Base-by-base conservation (phyloP, 2,113 vertebrate species). In the Emydocephalus ijimae region DNA sequence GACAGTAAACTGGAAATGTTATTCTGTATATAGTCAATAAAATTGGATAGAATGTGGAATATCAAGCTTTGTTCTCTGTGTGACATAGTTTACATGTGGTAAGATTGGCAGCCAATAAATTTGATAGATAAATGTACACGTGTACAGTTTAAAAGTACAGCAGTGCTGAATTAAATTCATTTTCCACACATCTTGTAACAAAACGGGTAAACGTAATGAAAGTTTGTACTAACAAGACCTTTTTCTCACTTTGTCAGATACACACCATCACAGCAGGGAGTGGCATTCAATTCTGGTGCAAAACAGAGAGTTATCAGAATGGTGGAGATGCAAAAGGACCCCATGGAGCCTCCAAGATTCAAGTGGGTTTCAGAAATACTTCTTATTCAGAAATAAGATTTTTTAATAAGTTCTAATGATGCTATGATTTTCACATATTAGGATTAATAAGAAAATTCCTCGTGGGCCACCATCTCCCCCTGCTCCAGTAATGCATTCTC, bases 261-360 rank as follows among this genome's bases (percentile, higher is more conserved):
- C 91, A 99, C 99, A 10, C 99, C 99, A 1, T 99, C 99, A 87
- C 99, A 99, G 94, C 99, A 99, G 96, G 99, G 99, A 2, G 99
- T 99, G 90, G 99, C 99, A 6, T 99, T 99, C 95, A 99, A 99
- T 96, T 99, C 99, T 1, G 99, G 99, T 92, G 99, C 99, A 94
- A 99, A 99, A 96, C 99, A 99, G 94, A 98, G 99, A 91, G 99
- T 99, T 94, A 99, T 99, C 96, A 98, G 99, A 2, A 99, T 99
- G 99, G 99, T 99, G 95, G 99, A 99, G 97, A 99, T 99, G 99
- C 99, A 99, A 96, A 99, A 99, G 95, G 99, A 99, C 92, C 99
- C 99, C 10, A 99, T 99, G 99, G 99, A 99, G 86, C 99, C 99
- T 21, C 99, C 99, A 91, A 98, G 99, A 56, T 99, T 99, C 95